Evolutionary conservation across 2,797 vertebrate genomes (phyloP).

Genomic region (Avahi laniger): DNA sequence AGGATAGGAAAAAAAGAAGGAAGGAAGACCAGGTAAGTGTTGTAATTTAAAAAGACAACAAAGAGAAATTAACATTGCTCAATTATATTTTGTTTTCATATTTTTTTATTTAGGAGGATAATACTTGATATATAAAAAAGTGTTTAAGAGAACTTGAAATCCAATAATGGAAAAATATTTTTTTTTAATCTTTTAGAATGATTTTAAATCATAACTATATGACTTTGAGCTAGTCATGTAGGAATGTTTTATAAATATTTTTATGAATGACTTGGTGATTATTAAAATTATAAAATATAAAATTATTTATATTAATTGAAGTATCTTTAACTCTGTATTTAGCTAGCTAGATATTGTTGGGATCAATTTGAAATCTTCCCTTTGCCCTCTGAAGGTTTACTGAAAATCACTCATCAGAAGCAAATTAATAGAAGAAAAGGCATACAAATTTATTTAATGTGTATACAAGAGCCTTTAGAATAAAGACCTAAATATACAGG

Average conservation of each 20-base stretch:
- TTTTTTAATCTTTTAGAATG: background rate
- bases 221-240: background rate
- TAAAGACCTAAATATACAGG: background rate
- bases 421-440: background rate
- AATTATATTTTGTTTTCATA: background rate
- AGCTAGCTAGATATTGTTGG: background rate
- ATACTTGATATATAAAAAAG: background rate
- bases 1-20: background rate
- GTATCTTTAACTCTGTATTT: background rate
- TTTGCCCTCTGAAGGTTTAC: background rate
- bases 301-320: background rate
- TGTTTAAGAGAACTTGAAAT: background rate
- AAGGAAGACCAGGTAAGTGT: background rate
- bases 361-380: background rate
- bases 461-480: background rate
- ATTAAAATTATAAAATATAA: background rate
- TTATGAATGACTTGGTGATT: background rate
- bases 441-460: background rate
- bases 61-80: background rate
- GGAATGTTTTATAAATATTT: background rate
- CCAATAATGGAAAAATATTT: background rate
- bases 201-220: background rate
- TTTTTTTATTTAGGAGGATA: constrained; percentile 5
- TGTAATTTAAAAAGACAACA: background rate
- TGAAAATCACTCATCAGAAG: background rate